Base-by-base conservation (phyloP, 2,888 invertebrate species). In the Hemithea aestivaria region DNA sequence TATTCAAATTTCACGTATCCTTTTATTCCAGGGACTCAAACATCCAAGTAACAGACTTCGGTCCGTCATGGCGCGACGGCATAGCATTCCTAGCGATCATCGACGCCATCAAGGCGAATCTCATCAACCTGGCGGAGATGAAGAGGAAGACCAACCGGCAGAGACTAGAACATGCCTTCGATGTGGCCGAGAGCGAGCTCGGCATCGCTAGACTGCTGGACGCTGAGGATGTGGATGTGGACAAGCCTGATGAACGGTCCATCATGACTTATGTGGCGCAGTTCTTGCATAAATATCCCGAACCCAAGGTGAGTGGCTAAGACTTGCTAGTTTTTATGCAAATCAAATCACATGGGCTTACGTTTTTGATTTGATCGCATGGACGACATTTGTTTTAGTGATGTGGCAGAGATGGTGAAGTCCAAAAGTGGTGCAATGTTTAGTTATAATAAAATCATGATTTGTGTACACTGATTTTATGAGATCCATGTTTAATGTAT, bases 191-290 rank as follows among this genome's bases (percentile, higher is more conserved):
- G 84, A 89, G 88, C 36, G 94, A 97, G 67, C 87, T 98, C 23
- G 98, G 97, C 30, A 97, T 98, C 62, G 94, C 97, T 10, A 90
- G 95, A 58, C 88, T 98, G 7, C 84, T 98, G 35, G 98, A 98
- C 73, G 95, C 98, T 2, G 98, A 98, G 84, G 97, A 97, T 79
- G 97, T 97, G 32, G 97, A 98, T 75, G 97, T 97, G 12, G 93
- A 95, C 16, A 95, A 96, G 72, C 98, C 98, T 2, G 98, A 98
- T 77, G 98, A 98, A 76, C 94, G 96, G 81, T 97, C 97, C 47
- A 96, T 98, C 61, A 98, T 98, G 98, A 98, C 98, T 20, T 98
- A 98, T 76, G 97, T 98, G 47, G 97, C 98, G 24, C 98, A 98
- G 88, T 98, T 98, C 84, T 89, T 98, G 68, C 97, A 98, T 77